These are phyloP conservation scores for Brachionus asplanchnoidis DNA, from an alignment of 1,140 invertebrate genomes.

Conservation along the genomic window DNA sequence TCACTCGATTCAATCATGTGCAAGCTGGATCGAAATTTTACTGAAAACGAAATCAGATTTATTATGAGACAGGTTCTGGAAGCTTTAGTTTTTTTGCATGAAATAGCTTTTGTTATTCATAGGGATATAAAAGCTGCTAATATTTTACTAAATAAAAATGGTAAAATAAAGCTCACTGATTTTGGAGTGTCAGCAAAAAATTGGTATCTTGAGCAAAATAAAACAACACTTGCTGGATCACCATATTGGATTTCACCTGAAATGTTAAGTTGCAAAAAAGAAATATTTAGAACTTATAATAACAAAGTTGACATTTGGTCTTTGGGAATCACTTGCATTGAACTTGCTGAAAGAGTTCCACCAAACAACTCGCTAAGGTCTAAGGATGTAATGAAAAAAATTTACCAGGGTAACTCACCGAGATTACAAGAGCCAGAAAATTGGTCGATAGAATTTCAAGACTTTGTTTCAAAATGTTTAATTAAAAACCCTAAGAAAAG, in stretches of 20 bases:
- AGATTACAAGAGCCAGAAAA: conserved; percentile 60
- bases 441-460: conserved; percentile 77
- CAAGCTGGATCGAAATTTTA: conserved; percentile 59
- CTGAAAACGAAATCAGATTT: conserved; percentile 87
- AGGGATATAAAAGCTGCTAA: conserved; percentile 95
- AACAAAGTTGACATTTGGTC: conserved; percentile 76
- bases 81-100: conserved; percentile 73
- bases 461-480: conserved; percentile 72
- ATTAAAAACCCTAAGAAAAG: not conserved
- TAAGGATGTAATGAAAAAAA: conserved; percentile 97
- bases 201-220: conserved; percentile 45
- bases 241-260: conserved; percentile 84
- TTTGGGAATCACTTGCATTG: conserved; percentile 91
- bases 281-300: conserved; percentile 65
- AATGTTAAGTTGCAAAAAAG: conserved; percentile 66
- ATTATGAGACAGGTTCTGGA: conserved; percentile 79
- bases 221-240: conserved; percentile 85
- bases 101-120: conserved; percentile 74
- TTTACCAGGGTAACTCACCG: conserved; percentile 96
- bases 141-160: conserved; percentile 93
- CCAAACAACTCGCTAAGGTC: conserved; percentile 99
- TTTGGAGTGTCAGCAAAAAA: conserved; percentile 70
- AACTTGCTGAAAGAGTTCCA: conserved; percentile 93
- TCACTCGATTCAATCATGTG: conserved; percentile 97
- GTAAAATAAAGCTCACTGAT: conserved; percentile 83